Conservation (phyloP, 2,888 invertebrate species). For the Phyto melanocephala region DNA sequence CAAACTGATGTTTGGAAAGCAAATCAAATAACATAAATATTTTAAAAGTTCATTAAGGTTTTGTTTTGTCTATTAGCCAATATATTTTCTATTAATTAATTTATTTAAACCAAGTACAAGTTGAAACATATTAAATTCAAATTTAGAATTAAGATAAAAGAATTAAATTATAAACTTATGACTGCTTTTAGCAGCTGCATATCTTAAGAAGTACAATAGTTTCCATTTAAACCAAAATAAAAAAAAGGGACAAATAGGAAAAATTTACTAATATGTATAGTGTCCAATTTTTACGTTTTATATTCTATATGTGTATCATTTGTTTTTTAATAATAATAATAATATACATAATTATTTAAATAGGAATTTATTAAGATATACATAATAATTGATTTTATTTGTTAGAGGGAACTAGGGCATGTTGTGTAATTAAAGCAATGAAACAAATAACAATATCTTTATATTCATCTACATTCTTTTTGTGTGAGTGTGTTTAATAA, state of each 20-base stretch:
- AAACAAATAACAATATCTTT: conserved; percentile 40
- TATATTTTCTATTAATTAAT: neutral
- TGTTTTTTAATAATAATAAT: conserved; percentile 6
- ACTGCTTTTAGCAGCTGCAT: conserved; percentile 7
- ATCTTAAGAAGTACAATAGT: conserved; percentile 11
- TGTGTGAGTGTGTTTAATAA: too few relatives aligned
- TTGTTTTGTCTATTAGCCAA: neutral
- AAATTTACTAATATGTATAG: conserved; percentile 1
- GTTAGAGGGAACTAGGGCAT: conserved; percentile 23
- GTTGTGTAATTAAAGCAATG: conserved; percentile 43
- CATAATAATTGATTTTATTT: conserved; percentile 20
- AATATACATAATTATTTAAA: conserved; percentile 32
- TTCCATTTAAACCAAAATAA: neutral
- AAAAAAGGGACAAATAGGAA: too few relatives aligned
- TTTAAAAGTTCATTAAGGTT: neutral
- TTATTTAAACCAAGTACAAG: conserved; percentile 9
- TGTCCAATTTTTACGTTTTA: neutral
- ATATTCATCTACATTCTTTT: neutral
- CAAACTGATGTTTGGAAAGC: neutral
- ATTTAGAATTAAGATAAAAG: neutral
- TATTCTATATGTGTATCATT: too few relatives aligned
- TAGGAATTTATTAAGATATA: conserved; percentile 26
- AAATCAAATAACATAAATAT: neutral
- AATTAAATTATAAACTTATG: neutral
- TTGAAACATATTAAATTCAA: neutral